A percentile compares a stretch with the other conserved stretches of the same genome.
Evolutionary conservation across 2,113 vertebrate genomes (phyloP).

Genomic region (Ageneiosus marmoratus): DNA sequence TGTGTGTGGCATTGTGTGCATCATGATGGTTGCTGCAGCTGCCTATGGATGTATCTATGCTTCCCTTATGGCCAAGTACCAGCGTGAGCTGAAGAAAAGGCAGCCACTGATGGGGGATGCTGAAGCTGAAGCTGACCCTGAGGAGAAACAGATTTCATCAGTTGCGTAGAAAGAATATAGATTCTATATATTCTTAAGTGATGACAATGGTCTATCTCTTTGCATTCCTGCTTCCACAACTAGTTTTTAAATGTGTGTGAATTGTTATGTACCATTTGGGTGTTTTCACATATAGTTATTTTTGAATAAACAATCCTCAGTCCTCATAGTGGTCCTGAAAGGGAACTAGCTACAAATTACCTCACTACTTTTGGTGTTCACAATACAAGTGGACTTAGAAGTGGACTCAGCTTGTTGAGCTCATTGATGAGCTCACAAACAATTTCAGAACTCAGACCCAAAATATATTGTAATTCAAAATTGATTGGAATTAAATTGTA

Average conservation of each 20-base stretch:
- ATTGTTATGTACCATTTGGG: constrained; percentile 10
- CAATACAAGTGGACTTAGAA: background rate
- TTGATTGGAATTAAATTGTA: too few species aligned
- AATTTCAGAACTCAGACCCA: background rate
- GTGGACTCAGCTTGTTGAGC: background rate
- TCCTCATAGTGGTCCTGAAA: background rate
- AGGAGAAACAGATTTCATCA: constrained; percentile 96
- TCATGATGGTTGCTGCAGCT: constrained; percentile 98
- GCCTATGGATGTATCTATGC: constrained; percentile 98
- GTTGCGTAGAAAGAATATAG: constrained; percentile 79
- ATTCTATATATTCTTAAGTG: background rate
- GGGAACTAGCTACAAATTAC: background rate
- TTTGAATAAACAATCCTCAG: background rate
- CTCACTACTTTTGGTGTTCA: background rate
- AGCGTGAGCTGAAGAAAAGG: constrained; percentile 95
- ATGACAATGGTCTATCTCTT: constrained; percentile 9
- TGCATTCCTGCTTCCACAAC: constrained; percentile 9
- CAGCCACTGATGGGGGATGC: constrained; percentile 96
- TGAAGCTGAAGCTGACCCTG: constrained; percentile 83
- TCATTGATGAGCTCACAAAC: background rate
- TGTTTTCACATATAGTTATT: constrained; percentile 28
- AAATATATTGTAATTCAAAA: background rate
- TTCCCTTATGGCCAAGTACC: constrained; percentile 98
- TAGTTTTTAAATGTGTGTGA: constrained; percentile 2
- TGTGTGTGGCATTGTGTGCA: constrained; percentile 94